phyloP scores from a whole-genome alignment of 1,140 invertebrate species.

The Eumeta japonica region DNA sequence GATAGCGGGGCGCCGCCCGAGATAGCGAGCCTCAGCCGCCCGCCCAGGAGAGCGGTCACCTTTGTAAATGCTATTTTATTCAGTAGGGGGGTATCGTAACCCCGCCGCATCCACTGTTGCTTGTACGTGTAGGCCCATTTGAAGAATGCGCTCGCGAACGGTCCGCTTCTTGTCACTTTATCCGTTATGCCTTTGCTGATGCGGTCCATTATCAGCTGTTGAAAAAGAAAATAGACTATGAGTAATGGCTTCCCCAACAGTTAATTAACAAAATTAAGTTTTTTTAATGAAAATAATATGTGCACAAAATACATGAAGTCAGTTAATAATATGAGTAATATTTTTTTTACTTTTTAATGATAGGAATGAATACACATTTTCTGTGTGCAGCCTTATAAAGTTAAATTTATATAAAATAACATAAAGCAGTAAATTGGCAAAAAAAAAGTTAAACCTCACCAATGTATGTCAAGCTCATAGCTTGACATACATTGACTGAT shows the following conservation, averaged over 20 bases:
- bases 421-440: too few relatives aligned
- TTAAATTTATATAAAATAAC: too few relatives aligned
- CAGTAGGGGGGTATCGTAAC: conserved; percentile 80
- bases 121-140: conserved; percentile 93
- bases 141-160: conserved; percentile 77
- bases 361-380: too few relatives aligned
- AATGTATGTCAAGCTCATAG: too few relatives aligned
- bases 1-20: conserved; percentile 93
- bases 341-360: too few relatives aligned
- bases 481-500: too few relatives aligned
- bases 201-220: conserved; percentile 90
- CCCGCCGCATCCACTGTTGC: conserved; percentile 76
- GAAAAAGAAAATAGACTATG: conserved; percentile 25
- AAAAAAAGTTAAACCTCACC: too few relatives aligned
- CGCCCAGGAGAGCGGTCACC: conserved; percentile 81
- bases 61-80: conserved; percentile 62
- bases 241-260: too few relatives aligned
- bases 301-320: neutral
- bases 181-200: conserved; percentile 94
- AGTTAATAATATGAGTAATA: neutral
- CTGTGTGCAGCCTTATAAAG: too few relatives aligned
- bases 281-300: neutral
- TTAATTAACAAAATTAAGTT: neutral
- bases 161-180: conserved; percentile 77
- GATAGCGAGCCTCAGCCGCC: conserved; percentile 81